A percentile compares a stretch with the other conserved stretches of the same genome.
Evolutionary conservation across 1,140 invertebrate species (phyloP).

Genomic region (Archegozetes longisetosus): DNA sequence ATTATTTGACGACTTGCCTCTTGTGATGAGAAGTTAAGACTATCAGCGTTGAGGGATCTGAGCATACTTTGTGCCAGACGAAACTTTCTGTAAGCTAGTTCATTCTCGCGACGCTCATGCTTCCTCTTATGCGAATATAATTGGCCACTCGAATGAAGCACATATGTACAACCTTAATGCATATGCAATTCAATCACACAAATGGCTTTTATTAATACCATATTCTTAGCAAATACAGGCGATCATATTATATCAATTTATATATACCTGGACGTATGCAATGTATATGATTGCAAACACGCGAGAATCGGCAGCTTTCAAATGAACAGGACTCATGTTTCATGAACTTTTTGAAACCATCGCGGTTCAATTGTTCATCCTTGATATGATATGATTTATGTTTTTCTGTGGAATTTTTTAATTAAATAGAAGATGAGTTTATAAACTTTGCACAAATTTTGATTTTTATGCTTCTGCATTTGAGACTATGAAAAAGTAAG

Average conservation of each 20-base stretch:
- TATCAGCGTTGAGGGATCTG: constrained; percentile 18
- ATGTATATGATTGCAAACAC: constrained; percentile 94
- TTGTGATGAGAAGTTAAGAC: too few species aligned
- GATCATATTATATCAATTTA: not conserved
- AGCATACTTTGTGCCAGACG: constrained; percentile 42
- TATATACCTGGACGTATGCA: constrained; percentile 63
- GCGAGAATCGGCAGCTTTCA: constrained; percentile 75
- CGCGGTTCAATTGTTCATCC: constrained; percentile 81
- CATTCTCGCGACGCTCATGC: constrained; percentile 80
- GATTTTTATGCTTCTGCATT: not conserved
- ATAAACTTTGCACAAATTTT: too few species aligned
- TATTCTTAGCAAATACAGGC: not conserved
- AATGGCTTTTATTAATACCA: constrained; percentile 10
- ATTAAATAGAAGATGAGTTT: too few species aligned
- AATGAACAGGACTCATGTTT: constrained; percentile 88
- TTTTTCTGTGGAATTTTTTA: constrained; percentile 77
- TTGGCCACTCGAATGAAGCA: constrained; percentile 86
- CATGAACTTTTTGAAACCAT: constrained; percentile 98
- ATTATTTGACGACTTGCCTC: too few species aligned
- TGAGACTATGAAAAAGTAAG: not conserved
- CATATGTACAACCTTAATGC: constrained; percentile 63
- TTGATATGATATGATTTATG: constrained; percentile 97
- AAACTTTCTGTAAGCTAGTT: constrained; percentile 61
- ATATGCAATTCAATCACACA: not conserved
- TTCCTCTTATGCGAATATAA: constrained; percentile 95